A percentile compares a stretch with the other conserved stretches of the same genome.
Evolutionary conservation across 2,113 vertebrate genomes (phyloP).

Genomic region (Platichthys stellatus): DNA sequence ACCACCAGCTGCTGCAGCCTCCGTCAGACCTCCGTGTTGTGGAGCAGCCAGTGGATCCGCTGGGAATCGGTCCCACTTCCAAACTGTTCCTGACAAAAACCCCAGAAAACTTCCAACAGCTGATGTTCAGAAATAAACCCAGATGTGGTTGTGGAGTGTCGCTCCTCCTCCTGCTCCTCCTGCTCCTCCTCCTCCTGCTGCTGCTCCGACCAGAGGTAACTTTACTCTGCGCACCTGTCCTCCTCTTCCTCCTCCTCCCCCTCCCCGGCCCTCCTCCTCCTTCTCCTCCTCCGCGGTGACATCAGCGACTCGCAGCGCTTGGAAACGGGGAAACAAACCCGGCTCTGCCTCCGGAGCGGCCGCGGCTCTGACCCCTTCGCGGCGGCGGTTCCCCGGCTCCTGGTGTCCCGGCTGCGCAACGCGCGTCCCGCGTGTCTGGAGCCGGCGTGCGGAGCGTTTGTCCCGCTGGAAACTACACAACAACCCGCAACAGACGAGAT

Average conservation of each 20-base stretch:
- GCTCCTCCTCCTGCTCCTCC: background rate
- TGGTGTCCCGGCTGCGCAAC: background rate
- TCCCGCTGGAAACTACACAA: conserved; percentile 36
- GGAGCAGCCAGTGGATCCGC: too few species aligned
- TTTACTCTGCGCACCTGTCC: conserved; percentile 75
- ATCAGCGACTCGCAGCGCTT: conserved; percentile 69
- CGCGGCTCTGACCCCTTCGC: conserved; percentile 2
- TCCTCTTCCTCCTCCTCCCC: background rate
- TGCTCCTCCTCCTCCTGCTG: background rate
- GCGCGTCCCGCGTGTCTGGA: background rate
- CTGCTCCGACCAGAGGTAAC: conserved; percentile 29
- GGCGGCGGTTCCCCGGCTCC: background rate
- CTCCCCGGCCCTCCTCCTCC: conserved; percentile 58
- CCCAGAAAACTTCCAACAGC: too few species aligned
- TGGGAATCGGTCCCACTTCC: too few species aligned
- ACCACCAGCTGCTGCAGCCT: background rate
- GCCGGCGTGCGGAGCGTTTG: background rate
- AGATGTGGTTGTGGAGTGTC: background rate
- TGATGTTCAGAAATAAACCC: background rate
- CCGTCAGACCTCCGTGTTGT: too few species aligned
- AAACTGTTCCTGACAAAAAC: too few species aligned
- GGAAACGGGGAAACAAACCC: conserved; percentile 77
- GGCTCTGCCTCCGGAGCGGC: conserved; percentile 35
- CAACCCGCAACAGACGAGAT: conserved; percentile 44
- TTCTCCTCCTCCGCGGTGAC: conserved; percentile 63